Base-by-base conservation (phyloP, 2,113 vertebrate genomes). In the Chaetodon trifascialis region DNA sequence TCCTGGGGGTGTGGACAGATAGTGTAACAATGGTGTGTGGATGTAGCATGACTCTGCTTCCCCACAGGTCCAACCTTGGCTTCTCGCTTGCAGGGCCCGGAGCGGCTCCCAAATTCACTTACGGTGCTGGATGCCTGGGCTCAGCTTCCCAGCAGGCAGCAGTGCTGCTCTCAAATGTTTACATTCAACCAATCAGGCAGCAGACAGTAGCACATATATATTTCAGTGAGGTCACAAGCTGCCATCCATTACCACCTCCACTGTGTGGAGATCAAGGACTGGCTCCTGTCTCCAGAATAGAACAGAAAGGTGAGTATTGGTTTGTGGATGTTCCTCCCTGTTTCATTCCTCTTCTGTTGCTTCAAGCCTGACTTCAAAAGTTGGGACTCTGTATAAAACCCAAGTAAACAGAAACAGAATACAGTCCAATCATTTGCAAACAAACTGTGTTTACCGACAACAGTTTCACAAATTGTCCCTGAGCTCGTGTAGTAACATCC, bases 181-280 rank as follows among this genome's bases (percentile, higher is more conserved):
- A 93, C 90, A 84, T 91, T 88, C 71, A 59, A 84, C 76, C 76
- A 91, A 89, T 87, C 84, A 84, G 76, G 79, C 79, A 68, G 79
- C 73, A 89, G 86, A 92, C 93, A 89, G 92, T 91, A 91, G 90
- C 88, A 54, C 47, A 56, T 84, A 59, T 84, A 80, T 82, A 63
- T 90, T 89, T 70, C 64, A 82, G 58, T 88, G 76, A 93, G 84
- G 91, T 89, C 93, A 90, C 81, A 55, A 88, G 80, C 86, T 94
- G 89, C 91, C 73, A 86, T 81, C 66, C 51, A 51, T 82, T 59
- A 72, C 76, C 79, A 70, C 84, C 78, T 73, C 19, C 44, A 47
- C 59, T 6, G 62, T 38, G 67, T 63, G 44, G 38, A 80, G 71
- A 76, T 92, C 68, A 91, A 92, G 73, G 71, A 49, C 51, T 38